Conservation (phyloP, 2,113 vertebrate genomes). For the Sapajus apella region DNA sequence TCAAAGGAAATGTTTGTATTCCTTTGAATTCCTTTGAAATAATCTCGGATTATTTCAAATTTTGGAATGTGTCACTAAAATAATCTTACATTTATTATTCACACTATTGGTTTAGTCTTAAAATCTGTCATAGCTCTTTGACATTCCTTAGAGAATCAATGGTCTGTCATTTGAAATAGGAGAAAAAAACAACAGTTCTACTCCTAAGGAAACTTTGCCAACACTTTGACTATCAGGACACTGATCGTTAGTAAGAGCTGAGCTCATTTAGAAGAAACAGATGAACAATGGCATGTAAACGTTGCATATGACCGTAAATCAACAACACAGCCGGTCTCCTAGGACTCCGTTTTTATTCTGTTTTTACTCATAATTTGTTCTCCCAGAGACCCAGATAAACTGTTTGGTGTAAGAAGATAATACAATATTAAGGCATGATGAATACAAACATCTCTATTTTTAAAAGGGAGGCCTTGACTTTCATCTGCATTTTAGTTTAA, state of each 20-base stretch:
- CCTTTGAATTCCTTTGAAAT: no score
- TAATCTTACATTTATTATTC: background rate
- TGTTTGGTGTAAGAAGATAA: background rate
- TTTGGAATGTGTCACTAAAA: constrained; percentile 39
- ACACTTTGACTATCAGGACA: background rate
- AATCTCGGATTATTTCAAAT: background rate
- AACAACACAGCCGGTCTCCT: background rate
- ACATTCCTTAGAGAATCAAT: constrained; percentile 3
- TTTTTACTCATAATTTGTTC: constrained; percentile 17
- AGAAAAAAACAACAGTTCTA: background rate
- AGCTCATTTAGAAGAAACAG: background rate
- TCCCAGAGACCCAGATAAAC: background rate
- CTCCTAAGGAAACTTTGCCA: background rate
- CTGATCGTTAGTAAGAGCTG: background rate
- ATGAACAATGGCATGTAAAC: constrained; percentile 50
- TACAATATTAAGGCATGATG: background rate
- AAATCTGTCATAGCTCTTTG: constrained; percentile 30
- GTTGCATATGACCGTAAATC: constrained; percentile 34
- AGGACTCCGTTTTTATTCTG: constrained; percentile 3
- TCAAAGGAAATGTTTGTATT: no score
- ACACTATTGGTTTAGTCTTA: background rate
- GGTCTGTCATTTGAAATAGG: background rate
- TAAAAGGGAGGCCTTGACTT: constrained; percentile 32
- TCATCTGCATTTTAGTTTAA: background rate
- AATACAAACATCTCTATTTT: constrained; percentile 18